phyloP scores from a whole-genome alignment of 2,888 invertebrate species.

The Drosophila stalkeri region DNA sequence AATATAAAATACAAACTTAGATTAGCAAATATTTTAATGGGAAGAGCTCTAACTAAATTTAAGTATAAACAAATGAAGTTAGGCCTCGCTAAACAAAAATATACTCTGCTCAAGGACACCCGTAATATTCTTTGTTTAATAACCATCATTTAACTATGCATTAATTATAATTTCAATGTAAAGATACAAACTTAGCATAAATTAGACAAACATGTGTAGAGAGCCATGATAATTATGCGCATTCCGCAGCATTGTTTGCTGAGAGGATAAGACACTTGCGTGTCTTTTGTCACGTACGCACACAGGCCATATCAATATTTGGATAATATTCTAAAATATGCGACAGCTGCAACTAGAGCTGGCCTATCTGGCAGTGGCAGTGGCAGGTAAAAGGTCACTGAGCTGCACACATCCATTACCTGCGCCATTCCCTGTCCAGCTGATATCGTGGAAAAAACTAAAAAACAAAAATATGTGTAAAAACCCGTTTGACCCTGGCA shows the following conservation, averaged over 20 bases:
- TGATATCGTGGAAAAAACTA: slow-evolving; percentile 25
- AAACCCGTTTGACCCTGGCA: slow-evolving; percentile 64
- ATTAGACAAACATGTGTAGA: background rate
- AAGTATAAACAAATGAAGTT: background rate
- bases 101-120: background rate
- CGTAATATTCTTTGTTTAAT: background rate
- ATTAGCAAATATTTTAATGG: background rate
- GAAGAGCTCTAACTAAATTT: background rate
- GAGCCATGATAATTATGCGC: background rate
- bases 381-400: slow-evolving; percentile 63
- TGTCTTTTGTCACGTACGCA: slow-evolving; percentile 39
- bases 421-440: slow-evolving; percentile 11
- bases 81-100: no score
- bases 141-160: background rate
- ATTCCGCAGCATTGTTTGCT: slow-evolving; percentile 8
- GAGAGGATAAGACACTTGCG: slow-evolving; percentile 6
- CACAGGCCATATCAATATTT: slow-evolving; percentile 22
- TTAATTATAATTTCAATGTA: slow-evolving; percentile 1
- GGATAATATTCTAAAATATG: background rate
- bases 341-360: slow-evolving; percentile 49
- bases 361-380: slow-evolving; percentile 7
- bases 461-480: slow-evolving; percentile 26
- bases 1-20: background rate
- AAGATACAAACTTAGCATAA: background rate
- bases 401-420: slow-evolving; percentile 30